Conservation (phyloP, 2,113 vertebrate genomes). For the Bos indicus region DNA sequence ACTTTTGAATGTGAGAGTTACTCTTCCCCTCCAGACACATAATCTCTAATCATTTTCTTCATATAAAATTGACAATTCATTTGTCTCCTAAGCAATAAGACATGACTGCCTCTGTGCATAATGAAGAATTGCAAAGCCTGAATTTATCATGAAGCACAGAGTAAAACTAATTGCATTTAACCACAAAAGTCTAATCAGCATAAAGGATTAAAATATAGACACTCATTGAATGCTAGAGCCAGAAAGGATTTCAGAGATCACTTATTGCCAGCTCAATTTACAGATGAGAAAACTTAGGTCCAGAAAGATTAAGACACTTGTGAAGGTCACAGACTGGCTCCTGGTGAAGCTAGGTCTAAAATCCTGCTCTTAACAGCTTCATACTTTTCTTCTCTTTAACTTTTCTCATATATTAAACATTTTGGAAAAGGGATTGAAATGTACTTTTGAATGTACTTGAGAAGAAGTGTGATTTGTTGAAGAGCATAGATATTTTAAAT, state of each 20-base stretch:
- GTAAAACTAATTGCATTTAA: slow-evolving; percentile 63
- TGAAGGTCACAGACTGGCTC: slow-evolving; percentile 32
- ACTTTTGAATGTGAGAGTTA: slow-evolving; percentile 56
- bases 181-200: slow-evolving; percentile 56
- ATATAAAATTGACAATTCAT: slow-evolving; percentile 65
- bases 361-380: neutral
- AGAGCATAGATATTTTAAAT: neutral
- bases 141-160: slow-evolving; percentile 59
- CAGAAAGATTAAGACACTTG: slow-evolving; percentile 23
- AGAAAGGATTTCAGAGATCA: slow-evolving; percentile 32
- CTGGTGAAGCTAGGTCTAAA: neutral
- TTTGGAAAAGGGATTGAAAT: neutral
- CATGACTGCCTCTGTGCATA: slow-evolving; percentile 53
- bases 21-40: slow-evolving; percentile 44
- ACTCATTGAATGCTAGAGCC: slow-evolving; percentile 1
- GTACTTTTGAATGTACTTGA: neutral
- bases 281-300: slow-evolving; percentile 32
- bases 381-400: neutral
- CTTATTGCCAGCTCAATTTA: slow-evolving; percentile 25
- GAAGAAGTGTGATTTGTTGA: neutral
- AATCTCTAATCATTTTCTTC: slow-evolving; percentile 60
- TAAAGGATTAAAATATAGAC: slow-evolving; percentile 55
- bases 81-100: slow-evolving; percentile 66
- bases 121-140: slow-evolving; percentile 41
- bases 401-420: neutral